Conservation (phyloP, 2,113 vertebrate genomes). For the Marcusenius ussheri region DNA sequence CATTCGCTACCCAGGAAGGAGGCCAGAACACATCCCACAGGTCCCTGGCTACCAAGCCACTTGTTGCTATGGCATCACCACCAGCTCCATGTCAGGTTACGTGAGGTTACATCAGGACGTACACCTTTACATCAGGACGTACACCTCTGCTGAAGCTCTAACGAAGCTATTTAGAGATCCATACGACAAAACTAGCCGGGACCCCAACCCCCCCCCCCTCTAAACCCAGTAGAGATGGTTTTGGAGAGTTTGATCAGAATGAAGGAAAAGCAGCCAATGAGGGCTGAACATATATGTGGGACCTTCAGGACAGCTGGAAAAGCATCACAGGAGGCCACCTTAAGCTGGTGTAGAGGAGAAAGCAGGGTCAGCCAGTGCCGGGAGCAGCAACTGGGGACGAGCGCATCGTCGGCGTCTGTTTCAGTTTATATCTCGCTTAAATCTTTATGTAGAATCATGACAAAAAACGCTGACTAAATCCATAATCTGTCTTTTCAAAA, state of each 20-base stretch:
- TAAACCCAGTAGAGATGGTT: neutral
- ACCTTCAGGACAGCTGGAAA: neutral
- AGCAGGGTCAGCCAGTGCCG: too few relatives aligned
- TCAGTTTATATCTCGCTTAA: too few relatives aligned
- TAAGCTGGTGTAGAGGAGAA: too few relatives aligned
- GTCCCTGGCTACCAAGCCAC: conserved; percentile 28
- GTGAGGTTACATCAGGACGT: neutral
- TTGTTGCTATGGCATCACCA: conserved; percentile 35
- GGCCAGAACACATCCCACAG: neutral
- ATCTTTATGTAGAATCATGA: too few relatives aligned
- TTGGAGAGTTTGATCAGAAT: neutral
- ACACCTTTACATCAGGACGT: neutral
- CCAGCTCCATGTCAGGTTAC: neutral
- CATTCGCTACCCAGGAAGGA: conserved; percentile 38
- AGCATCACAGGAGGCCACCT: too few relatives aligned
- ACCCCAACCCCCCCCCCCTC: neutral
- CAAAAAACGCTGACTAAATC: too few relatives aligned
- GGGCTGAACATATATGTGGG: neutral
- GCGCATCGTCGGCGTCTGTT: too few relatives aligned
- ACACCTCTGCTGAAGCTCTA: neutral
- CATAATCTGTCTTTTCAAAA: too few relatives aligned
- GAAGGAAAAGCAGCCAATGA: neutral
- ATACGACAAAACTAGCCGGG: neutral
- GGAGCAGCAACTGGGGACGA: too few relatives aligned
- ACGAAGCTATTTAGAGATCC: neutral